phyloP scores from a whole-genome alignment of 2,888 invertebrate species.

The Machimus atricapillus region DNA sequence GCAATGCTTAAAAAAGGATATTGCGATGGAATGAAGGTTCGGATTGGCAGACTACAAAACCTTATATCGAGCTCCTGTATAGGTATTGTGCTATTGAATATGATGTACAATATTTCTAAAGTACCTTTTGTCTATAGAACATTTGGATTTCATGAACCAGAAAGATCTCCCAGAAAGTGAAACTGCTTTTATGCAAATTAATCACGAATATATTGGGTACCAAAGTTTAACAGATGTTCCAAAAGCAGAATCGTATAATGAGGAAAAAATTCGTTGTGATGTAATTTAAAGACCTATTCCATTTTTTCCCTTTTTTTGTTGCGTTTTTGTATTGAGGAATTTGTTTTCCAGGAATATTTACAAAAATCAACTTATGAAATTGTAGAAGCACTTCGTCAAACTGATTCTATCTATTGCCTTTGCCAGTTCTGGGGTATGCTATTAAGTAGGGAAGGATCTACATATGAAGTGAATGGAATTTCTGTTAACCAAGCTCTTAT shows the following conservation, averaged over 20 bases:
- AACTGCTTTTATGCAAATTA: slow-evolving; percentile 85
- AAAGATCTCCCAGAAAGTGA: slow-evolving; percentile 78
- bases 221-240: slow-evolving; percentile 96
- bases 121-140: slow-evolving; percentile 68
- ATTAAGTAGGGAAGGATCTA: slow-evolving; percentile 79
- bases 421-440: slow-evolving; percentile 86
- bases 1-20: slow-evolving; percentile 97
- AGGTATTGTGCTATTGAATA: slow-evolving; percentile 63
- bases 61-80: slow-evolving; percentile 97
- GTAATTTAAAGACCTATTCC: slow-evolving; percentile 55
- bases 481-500: slow-evolving; percentile 75
- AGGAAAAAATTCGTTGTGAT: slow-evolving; percentile 66
- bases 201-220: slow-evolving; percentile 92
- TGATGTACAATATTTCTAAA: not conserved
- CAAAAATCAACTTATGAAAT: slow-evolving; percentile 77
- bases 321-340: slow-evolving; percentile 3
- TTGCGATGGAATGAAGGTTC: slow-evolving; percentile 94
- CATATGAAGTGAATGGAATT: slow-evolving; percentile 74
- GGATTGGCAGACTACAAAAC: slow-evolving; percentile 93
- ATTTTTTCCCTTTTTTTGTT: not conserved
- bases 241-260: slow-evolving; percentile 76
- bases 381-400: slow-evolving; percentile 72
- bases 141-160: slow-evolving; percentile 95
- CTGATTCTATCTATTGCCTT: slow-evolving; percentile 78
- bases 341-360: slow-evolving; percentile 65